phyloP scores from a whole-genome alignment of 2,113 vertebrate species.

The Sapajus apella region DNA sequence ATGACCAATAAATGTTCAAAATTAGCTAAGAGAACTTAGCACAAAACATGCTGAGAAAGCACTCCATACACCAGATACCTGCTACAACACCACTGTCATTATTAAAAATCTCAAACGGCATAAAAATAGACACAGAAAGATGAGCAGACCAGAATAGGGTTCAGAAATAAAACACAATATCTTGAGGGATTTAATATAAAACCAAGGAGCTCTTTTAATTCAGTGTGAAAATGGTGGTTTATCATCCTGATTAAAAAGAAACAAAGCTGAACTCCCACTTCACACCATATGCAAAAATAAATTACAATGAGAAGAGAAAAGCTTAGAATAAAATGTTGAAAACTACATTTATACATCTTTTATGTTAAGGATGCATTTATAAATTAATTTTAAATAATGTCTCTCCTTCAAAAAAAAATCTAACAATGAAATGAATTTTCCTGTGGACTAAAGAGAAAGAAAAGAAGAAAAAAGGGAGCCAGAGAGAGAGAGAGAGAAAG shows the following conservation, averaged over 20 bases:
- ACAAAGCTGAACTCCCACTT: not conserved
- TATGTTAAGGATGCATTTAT: not conserved
- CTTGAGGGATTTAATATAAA: not conserved
- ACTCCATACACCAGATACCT: too few species aligned
- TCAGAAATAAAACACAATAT: not conserved
- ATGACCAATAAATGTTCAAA: not conserved
- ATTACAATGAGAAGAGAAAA: not conserved
- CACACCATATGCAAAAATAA: not conserved
- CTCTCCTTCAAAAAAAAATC: not conserved
- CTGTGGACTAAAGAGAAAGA: too few species aligned
- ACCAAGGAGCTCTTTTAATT: not conserved
- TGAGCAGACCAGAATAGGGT: not conserved
- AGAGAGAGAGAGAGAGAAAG: too few species aligned
- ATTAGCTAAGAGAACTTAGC: not conserved
- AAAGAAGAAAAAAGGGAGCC: rapidly evolving
- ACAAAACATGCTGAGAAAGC: not conserved
- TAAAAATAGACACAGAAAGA: not conserved
- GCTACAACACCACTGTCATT: not conserved
- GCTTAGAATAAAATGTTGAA: not conserved
- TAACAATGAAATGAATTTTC: not conserved
- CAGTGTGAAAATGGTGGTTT: not conserved
- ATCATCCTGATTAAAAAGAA: not conserved
- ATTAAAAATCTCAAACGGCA: not conserved
- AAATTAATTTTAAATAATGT: not conserved
- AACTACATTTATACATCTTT: not conserved